phyloP scores from a whole-genome alignment of 64 coral and sea anemone genomes.

The Montipora cactus region DNA sequence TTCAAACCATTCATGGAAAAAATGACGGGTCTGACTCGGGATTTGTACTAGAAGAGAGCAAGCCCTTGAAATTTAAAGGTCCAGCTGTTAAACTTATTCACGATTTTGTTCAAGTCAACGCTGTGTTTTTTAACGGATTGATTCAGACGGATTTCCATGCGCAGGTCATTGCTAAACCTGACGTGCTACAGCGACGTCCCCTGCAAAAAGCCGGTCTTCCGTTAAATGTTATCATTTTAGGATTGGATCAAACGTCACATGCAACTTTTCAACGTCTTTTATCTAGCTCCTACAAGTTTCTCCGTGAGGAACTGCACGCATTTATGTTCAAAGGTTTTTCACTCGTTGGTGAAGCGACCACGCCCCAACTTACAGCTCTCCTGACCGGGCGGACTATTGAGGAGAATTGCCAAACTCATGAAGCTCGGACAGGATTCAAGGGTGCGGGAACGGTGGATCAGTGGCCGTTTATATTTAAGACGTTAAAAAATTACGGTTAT shows the following conservation, averaged over 20 bases:
- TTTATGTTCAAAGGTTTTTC: constrained; percentile 94
- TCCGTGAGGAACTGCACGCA: constrained; percentile 78
- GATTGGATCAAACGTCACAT: constrained; percentile 86
- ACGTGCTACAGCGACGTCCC: constrained; percentile 50
- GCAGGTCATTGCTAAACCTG: constrained; percentile 65
- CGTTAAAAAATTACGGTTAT: constrained; percentile 76
- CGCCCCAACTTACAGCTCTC: constrained; percentile 85
- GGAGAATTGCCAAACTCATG: constrained; percentile 75
- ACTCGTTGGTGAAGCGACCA: constrained; percentile 84
- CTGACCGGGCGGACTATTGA: constrained; percentile 84
- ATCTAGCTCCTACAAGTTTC: constrained; percentile 77
- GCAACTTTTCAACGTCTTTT: constrained; percentile 81
- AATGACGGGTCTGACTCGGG: constrained; percentile 31
- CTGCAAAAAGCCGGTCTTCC: constrained; percentile 68
- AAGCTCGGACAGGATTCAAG: constrained; percentile 68
- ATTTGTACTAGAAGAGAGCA: constrained; percentile 43
- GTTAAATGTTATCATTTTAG: constrained; percentile 85
- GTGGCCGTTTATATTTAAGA: constrained; percentile 93
- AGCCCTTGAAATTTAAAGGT: constrained; percentile 10
- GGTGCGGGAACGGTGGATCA: constrained; percentile 59
- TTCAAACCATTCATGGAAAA: constrained; percentile 27
- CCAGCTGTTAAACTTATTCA: constrained; percentile 46
- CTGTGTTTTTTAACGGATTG: constrained; percentile 30
- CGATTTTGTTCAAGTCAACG: constrained; percentile 57
- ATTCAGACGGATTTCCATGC: constrained; percentile 82